Conservation (phyloP, 2,797 vertebrate genomes). For the Borostomias antarcticus region DNA sequence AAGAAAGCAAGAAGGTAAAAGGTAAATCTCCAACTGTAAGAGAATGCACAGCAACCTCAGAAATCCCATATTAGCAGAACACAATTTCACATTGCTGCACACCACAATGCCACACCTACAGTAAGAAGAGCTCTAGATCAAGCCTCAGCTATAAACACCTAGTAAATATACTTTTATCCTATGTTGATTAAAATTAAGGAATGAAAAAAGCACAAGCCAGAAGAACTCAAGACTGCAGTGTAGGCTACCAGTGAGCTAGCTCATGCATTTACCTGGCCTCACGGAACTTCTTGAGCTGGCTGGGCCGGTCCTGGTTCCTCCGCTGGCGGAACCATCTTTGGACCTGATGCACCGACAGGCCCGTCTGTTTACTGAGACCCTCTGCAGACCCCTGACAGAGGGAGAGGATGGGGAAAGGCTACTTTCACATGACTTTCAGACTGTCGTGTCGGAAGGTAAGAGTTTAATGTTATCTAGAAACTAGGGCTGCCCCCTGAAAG, state of each 20-base stretch:
- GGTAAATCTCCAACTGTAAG: conserved; percentile 97
- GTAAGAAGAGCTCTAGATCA: neutral
- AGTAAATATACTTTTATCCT: too few relatives aligned
- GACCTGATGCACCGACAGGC: conserved; percentile 81
- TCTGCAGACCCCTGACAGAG: conserved; percentile 81
- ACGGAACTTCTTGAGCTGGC: conserved; percentile 91
- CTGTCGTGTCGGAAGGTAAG: too few relatives aligned
- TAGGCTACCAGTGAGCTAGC: neutral
- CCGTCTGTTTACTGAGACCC: conserved; percentile 80
- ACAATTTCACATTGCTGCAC: conserved; percentile 2
- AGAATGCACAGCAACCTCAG: conserved; percentile 71
- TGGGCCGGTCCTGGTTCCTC: conserved; percentile 92
- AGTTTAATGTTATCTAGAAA: too few relatives aligned
- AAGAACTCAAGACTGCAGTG: neutral
- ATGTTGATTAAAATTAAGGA: too few relatives aligned
- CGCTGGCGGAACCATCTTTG: conserved; percentile 92
- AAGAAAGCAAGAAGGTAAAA: conserved; percentile 98
- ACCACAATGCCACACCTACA: neutral
- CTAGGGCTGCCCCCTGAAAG: too few relatives aligned
- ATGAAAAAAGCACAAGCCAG: too few relatives aligned
- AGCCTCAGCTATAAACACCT: neutral
- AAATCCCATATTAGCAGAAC: conserved; percentile 8
- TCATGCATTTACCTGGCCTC: conserved; percentile 87
- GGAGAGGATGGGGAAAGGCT: conserved; percentile 8
- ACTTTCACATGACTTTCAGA: too few relatives aligned